phyloP scores from a whole-genome alignment of 2,113 vertebrate species.

The Pseudonaja textilis region DNA sequence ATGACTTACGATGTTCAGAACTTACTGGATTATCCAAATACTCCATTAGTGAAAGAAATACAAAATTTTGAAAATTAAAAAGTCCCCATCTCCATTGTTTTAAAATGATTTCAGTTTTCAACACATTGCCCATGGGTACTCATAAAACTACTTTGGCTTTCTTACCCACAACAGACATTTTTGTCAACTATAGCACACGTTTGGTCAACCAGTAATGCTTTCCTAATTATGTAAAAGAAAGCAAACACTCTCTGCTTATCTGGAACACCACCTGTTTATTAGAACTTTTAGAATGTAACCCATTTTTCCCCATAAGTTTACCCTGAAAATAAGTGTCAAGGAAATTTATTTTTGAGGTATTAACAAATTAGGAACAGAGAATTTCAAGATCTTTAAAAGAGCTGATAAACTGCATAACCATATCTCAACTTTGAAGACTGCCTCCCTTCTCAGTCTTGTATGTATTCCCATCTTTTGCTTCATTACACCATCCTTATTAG shows the following conservation, averaged over 20 bases:
- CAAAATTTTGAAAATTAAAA: neutral
- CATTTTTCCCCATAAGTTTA: neutral
- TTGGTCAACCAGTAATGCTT: neutral
- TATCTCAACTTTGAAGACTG: neutral
- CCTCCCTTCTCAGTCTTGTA: neutral
- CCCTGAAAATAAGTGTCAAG: neutral
- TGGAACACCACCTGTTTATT: neutral
- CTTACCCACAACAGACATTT: neutral
- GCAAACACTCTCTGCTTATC: neutral
- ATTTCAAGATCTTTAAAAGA: slow-evolving; percentile 32
- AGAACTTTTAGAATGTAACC: neutral
- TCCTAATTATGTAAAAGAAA: neutral
- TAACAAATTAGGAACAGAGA: neutral
- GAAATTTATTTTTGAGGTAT: neutral
- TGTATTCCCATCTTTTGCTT: neutral
- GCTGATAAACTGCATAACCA: neutral
- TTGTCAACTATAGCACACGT: neutral
- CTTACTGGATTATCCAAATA: neutral
- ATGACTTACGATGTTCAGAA: neutral
- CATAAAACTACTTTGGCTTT: neutral
- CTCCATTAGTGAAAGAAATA: neutral
- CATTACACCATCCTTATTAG: slow-evolving; percentile 41
- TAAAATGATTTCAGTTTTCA: neutral
- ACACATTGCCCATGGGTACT: neutral
- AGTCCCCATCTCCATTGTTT: neutral